Evolutionary conservation across 2,888 invertebrate species (phyloP).

Genomic region (Saturnia pavonia): DNA sequence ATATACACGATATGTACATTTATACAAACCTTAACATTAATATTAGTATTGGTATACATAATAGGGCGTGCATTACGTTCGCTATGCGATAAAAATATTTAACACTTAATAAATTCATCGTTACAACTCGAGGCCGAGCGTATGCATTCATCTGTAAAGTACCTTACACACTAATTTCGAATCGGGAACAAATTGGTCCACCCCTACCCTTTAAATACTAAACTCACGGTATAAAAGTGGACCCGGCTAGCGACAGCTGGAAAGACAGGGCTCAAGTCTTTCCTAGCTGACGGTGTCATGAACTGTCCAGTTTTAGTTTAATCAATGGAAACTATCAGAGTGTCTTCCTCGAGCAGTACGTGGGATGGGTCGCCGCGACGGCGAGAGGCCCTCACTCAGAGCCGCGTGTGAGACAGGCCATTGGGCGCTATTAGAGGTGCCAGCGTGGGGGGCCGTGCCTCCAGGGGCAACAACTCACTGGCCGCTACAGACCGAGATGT

Average conservation of each 20-base stretch:
- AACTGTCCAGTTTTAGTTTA: constrained; percentile 39
- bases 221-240: constrained; percentile 27
- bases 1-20: constrained; percentile 81
- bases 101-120: constrained; percentile 77
- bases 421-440: constrained; percentile 67
- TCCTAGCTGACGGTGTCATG: constrained; percentile 33
- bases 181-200: constrained; percentile 36
- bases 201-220: constrained; percentile 22
- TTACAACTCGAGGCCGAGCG: constrained; percentile 69
- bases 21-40: constrained; percentile 54
- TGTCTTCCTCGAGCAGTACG: constrained; percentile 60
- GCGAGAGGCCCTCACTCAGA: constrained; percentile 71
- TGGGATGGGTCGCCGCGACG: constrained; percentile 53
- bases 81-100: constrained; percentile 66
- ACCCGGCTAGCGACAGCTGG: constrained; percentile 36
- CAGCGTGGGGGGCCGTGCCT: constrained; percentile 56
- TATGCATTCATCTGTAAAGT: constrained; percentile 40
- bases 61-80: constrained; percentile 57
- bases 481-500: constrained; percentile 69
- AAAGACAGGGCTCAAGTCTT: constrained; percentile 64
- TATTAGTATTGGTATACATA: constrained; percentile 60
- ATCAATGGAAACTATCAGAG: constrained; percentile 67
- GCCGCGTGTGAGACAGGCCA: constrained; percentile 65
- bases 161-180: constrained; percentile 39
- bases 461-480: constrained; percentile 64